phyloP scores from a whole-genome alignment of 1,140 invertebrate species.

The Leptinotarsa defecta region DNA sequence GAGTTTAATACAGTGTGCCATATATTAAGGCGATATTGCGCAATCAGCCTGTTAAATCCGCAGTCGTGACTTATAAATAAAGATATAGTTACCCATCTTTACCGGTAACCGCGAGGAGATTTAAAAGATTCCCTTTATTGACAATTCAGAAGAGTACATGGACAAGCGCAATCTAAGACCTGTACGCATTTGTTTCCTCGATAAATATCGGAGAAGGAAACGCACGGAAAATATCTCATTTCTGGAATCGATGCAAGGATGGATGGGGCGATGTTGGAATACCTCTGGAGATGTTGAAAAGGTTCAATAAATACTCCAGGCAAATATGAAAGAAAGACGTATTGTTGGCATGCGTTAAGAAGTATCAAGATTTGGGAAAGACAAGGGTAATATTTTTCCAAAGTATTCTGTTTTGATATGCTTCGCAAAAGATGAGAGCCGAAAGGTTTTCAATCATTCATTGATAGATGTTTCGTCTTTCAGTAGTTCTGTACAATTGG shows the following conservation, averaged over 20 bases:
- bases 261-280: not conserved
- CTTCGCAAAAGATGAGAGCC: too few species aligned
- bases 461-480: too few species aligned
- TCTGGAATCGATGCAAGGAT: slow-evolving; percentile 16
- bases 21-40: slow-evolving; percentile 32
- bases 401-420: too few species aligned
- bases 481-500: too few species aligned
- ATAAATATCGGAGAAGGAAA: slow-evolving; percentile 38
- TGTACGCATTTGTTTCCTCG: slow-evolving; percentile 42
- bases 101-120: slow-evolving; percentile 38
- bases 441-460: too few species aligned
- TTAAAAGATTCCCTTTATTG: slow-evolving; percentile 44
- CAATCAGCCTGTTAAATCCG: slow-evolving; percentile 36
- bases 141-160: slow-evolving; percentile 43
- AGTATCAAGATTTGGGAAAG: too few species aligned
- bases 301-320: not conserved
- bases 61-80: slow-evolving; percentile 46
- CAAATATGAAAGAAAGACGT: not conserved
- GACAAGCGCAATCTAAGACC: slow-evolving; percentile 33
- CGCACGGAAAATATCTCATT: slow-evolving; percentile 28
- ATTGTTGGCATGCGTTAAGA: too few species aligned
- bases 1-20: slow-evolving; percentile 12
- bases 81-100: slow-evolving; percentile 48
- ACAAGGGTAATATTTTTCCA: too few species aligned
- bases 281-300: not conserved